Percentiles rank a stretch among this genome's conserved stretches.
These are phyloP conservation scores for Phyllotis vaccarum DNA, from an alignment of 2,797 vertebrate genomes.

Conservation along the genomic window DNA sequence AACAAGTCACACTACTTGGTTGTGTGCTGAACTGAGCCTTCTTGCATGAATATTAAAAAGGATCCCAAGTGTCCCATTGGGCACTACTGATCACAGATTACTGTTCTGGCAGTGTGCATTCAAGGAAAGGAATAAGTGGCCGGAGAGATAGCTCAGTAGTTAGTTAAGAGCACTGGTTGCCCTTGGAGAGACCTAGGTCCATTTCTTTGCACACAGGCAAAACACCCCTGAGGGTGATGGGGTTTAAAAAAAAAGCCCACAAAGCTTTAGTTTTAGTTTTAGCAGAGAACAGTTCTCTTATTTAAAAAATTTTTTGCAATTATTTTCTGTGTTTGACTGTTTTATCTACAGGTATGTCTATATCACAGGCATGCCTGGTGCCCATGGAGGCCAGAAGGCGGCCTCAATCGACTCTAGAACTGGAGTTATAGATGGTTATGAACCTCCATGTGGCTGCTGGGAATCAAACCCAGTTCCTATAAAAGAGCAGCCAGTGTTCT, in stretches of 20 bases:
- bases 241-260: no score
- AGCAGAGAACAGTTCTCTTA: constrained; percentile 27
- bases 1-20: not conserved
- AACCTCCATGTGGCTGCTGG: not conserved
- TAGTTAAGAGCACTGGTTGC: not conserved
- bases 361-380: not conserved
- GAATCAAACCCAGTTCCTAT: not conserved
- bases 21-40: constrained; percentile 22
- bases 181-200: not conserved
- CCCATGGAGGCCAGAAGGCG: not conserved
- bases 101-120: not conserved
- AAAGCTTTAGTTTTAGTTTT: constrained; percentile 1
- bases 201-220: not conserved
- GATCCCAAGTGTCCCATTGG: not conserved
- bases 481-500: not conserved
- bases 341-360: not conserved
- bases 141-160: not conserved
- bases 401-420: not conserved
- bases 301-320: not conserved
- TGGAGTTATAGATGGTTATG: not conserved
- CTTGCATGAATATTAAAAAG: not conserved
- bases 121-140: not conserved
- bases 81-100: not conserved
- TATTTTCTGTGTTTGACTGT: not conserved
- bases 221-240: not conserved